Percentiles rank a stretch among this genome's conserved stretches.
Evolutionary conservation across 2,888 invertebrate genomes (phyloP).

Genomic region (Tubulanus polymorphus): DNA sequence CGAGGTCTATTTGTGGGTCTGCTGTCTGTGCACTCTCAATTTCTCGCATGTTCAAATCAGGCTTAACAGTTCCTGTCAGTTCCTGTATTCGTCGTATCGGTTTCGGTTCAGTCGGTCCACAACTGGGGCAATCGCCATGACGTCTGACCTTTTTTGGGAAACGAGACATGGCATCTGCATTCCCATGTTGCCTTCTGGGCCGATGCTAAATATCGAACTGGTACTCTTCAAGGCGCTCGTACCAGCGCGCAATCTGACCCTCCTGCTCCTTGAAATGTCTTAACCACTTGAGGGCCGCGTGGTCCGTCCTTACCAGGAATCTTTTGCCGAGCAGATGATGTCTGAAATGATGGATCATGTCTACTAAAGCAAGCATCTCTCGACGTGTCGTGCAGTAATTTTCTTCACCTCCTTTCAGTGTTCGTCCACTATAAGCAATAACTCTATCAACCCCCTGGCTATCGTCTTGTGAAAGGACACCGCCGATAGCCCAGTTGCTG

Average conservation of each 20-base stretch:
- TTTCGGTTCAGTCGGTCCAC: too few species aligned
- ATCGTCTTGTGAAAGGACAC: too few species aligned
- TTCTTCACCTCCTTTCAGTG: constrained; percentile 4
- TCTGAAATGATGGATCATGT: constrained; percentile 7
- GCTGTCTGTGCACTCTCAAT: too few species aligned
- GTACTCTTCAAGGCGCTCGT: constrained; percentile 6
- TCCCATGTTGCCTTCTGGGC: constrained; percentile 7
- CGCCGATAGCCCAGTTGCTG: too few species aligned
- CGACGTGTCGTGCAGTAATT: constrained; percentile 9
- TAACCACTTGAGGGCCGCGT: constrained; percentile 9
- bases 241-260: constrained; percentile 11
- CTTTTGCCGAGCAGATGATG: constrained; percentile 7
- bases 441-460: neutral
- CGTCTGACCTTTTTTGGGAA: too few species aligned
- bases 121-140: too few species aligned
- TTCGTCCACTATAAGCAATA: constrained; percentile 4
- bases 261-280: neutral
- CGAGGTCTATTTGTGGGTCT: too few species aligned
- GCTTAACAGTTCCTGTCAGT: too few species aligned
- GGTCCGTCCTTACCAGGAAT: constrained; percentile 2
- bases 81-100: too few species aligned
- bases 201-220: constrained; percentile 3
- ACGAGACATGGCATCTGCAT: constrained; percentile 9
- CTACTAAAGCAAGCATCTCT: constrained; percentile 7
- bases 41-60: too few species aligned